Conservation (phyloP, 2,888 invertebrate species). For the Ormyrus thymus region DNA sequence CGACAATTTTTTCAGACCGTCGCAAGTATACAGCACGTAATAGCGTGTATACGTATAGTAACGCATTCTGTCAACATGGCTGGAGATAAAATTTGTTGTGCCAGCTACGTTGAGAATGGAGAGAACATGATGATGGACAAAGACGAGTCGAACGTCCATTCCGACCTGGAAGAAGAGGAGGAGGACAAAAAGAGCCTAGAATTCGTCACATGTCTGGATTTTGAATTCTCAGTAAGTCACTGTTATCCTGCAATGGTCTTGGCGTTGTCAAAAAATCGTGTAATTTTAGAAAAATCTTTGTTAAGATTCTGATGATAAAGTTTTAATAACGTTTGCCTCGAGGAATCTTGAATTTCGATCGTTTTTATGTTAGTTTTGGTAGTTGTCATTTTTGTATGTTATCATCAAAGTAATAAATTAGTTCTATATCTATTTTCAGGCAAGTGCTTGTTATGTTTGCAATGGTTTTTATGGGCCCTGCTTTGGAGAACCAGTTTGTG, state of each 20-base stretch:
- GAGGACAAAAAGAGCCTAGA: conserved; percentile 61
- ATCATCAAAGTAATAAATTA: background rate
- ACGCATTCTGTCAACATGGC: conserved; percentile 64
- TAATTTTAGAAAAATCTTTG: too few species aligned
- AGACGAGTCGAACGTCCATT: conserved; percentile 63
- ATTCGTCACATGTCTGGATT: conserved; percentile 65
- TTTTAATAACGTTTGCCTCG: background rate
- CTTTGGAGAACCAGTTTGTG: conserved; percentile 93
- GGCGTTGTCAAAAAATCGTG: too few species aligned
- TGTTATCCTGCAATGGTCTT: too few species aligned
- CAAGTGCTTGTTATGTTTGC: conserved; percentile 86
- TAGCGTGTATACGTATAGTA: too few species aligned
- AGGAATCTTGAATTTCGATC: background rate
- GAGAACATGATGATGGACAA: conserved; percentile 65
- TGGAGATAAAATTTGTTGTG: conserved; percentile 67
- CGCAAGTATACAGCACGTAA: conserved; percentile 4
- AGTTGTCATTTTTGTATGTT: conserved; percentile 27
- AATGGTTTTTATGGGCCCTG: conserved; percentile 95
- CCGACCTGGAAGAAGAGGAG: conserved; percentile 66
- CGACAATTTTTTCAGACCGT: conserved; percentile 8
- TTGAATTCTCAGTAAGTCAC: conserved; percentile 67
- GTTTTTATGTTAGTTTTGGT: background rate
- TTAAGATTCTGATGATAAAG: too few species aligned
- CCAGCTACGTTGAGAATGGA: conserved; percentile 62
- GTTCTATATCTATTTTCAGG: conserved; percentile 75